These are phyloP conservation scores for Apaloderma vittatum DNA, from an alignment of 2,113 vertebrate species.

Conservation along the genomic window DNA sequence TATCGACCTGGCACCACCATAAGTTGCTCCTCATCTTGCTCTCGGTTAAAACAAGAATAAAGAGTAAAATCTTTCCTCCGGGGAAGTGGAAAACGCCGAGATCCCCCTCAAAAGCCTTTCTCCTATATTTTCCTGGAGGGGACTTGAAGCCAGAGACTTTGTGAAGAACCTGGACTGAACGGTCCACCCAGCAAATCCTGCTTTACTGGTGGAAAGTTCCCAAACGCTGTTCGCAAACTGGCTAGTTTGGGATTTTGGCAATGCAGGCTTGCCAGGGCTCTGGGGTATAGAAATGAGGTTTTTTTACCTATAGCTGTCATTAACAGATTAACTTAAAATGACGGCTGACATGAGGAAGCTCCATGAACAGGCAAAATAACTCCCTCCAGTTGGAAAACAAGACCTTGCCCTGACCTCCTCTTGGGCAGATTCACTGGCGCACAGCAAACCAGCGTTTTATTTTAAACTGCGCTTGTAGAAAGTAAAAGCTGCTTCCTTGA, in stretches of 20 bases:
- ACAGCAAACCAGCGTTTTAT: slow-evolving; percentile 42
- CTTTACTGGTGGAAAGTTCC: slow-evolving; percentile 31
- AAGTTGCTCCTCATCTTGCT: neutral
- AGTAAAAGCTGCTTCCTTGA: slow-evolving; percentile 43
- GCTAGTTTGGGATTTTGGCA: neutral
- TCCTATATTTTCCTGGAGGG: neutral
- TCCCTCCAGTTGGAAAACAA: slow-evolving; percentile 51
- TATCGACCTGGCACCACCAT: accelerated
- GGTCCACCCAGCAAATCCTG: slow-evolving; percentile 9
- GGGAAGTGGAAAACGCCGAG: neutral
- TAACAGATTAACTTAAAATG: slow-evolving; percentile 46
- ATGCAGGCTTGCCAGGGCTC: neutral
- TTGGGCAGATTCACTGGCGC: neutral
- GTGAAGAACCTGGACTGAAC: neutral
- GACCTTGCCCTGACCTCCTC: slow-evolving; percentile 59
- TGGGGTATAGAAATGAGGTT: neutral
- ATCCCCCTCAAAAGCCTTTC: neutral
- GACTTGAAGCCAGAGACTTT: slow-evolving; percentile 5
- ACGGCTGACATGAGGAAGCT: neutral
- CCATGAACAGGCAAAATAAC: slow-evolving; percentile 29
- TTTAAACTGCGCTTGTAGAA: slow-evolving; percentile 40
- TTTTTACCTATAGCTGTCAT: slow-evolving; percentile 51
- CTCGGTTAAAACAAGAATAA: neutral
- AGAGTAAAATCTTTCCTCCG: neutral
- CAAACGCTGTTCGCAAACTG: neutral